phyloP scores from a whole-genome alignment of 64 coral and sea anemone genomes.

The Dendronephthya gigantea region DNA sequence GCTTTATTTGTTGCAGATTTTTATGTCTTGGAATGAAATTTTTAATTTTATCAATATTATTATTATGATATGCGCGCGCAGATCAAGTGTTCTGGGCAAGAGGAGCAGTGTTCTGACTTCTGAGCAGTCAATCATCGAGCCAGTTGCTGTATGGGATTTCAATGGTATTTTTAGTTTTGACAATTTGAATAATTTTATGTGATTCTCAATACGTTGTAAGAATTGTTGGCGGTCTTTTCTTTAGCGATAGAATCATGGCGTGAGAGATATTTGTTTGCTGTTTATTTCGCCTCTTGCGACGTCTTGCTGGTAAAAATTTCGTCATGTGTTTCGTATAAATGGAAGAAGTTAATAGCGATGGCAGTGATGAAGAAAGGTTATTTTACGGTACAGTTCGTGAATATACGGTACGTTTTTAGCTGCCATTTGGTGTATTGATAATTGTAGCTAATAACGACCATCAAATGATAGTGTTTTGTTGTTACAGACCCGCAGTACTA shows the following conservation, averaged over 20 bases:
- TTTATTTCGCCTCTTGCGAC: neutral
- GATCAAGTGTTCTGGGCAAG: no score
- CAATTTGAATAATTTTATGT: no score
- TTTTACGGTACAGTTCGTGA: conserved; percentile 11
- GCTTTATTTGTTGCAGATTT: no score
- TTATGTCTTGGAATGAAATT: no score
- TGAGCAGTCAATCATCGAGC: no score
- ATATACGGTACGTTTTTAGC: neutral
- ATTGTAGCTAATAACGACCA: neutral
- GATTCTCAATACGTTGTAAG: no score
- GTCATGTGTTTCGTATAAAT: neutral
- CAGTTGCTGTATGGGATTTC: no score
- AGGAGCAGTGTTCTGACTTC: no score
- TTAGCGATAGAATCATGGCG: neutral
- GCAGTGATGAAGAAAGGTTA: conserved; percentile 11
- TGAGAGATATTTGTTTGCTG: neutral
- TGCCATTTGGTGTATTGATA: neutral
- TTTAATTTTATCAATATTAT: no score
- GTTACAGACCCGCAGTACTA: neutral
- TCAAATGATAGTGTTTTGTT: neutral
- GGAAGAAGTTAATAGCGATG: neutral
- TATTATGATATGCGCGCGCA: no score
- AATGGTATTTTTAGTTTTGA: no score
- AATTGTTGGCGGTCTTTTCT: neutral
- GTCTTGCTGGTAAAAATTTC: neutral